Evolutionary conservation across 1,140 invertebrate genomes (phyloP).

Genomic region (Hetaerina americana): DNA sequence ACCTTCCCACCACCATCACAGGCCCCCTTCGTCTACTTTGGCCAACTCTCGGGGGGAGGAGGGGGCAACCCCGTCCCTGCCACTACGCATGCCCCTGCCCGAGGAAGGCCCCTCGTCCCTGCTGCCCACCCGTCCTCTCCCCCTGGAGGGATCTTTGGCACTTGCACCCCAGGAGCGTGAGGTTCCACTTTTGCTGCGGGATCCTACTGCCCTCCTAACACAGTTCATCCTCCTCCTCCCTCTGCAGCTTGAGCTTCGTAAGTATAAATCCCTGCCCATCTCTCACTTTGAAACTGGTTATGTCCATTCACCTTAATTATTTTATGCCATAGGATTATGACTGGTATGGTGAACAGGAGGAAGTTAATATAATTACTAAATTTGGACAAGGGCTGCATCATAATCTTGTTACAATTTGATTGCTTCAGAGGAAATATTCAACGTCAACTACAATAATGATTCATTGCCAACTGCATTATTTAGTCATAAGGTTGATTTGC

Average conservation of each 20-base stretch:
- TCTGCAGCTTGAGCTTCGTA: slow-evolving; percentile 72
- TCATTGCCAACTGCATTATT: no score
- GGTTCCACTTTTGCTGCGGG: slow-evolving; percentile 70
- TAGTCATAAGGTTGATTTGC: no score
- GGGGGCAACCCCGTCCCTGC: background rate
- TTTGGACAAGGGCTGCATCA: no score
- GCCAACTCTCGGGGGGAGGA: background rate
- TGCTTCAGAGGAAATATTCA: no score
- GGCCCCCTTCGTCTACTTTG: background rate
- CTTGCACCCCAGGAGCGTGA: slow-evolving; percentile 40
- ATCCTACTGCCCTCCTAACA: slow-evolving; percentile 69
- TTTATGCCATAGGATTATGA: no score
- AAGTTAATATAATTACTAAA: no score
- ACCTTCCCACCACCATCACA: background rate
- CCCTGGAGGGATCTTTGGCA: slow-evolving; percentile 24
- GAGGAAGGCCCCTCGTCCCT: background rate
- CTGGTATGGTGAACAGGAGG: no score
- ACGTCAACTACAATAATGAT: no score
- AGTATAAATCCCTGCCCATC: slow-evolving; percentile 21
- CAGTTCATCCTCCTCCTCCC: slow-evolving; percentile 78
- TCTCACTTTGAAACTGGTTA: background rate
- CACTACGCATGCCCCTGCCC: background rate
- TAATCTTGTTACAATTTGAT: no score
- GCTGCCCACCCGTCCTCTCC: slow-evolving; percentile 19
- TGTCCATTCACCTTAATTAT: no score